Percentiles rank a stretch among this genome's conserved stretches.
Conservation (phyloP, 2,888 invertebrate genomes). For the Trichopria drosophilae region DNA sequence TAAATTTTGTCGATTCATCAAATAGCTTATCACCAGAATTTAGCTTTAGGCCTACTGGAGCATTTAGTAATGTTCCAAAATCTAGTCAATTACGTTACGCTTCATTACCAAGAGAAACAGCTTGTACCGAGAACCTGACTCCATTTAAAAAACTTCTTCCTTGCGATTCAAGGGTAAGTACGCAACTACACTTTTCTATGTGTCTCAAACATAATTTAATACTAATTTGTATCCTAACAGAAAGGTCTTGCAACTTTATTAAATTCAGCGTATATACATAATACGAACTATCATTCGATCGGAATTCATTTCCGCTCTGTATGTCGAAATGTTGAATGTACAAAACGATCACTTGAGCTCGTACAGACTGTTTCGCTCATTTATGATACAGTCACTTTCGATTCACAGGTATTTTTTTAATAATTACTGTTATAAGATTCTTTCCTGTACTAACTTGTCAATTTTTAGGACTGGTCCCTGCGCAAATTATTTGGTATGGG, state of each 20-base stretch:
- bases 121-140: constrained; percentile 98
- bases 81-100: constrained; percentile 75
- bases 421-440: background rate
- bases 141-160: constrained; percentile 98
- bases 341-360: constrained; percentile 73
- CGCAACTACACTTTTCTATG: background rate
- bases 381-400: constrained; percentile 70
- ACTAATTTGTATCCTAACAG: constrained; percentile 58
- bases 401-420: constrained; percentile 43
- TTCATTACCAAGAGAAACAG: constrained; percentile 91
- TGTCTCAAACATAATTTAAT: background rate
- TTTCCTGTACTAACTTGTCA: background rate
- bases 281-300: constrained; percentile 90
- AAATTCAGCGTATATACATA: constrained; percentile 88
- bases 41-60: constrained; percentile 78
- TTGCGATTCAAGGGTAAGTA: constrained; percentile 76
- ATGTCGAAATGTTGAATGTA: constrained; percentile 67
- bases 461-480: constrained; percentile 77
- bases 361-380: constrained; percentile 85
- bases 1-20: constrained; percentile 87
- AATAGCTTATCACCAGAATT: constrained; percentile 84
- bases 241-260: constrained; percentile 84
- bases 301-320: constrained; percentile 82
- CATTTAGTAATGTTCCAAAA: constrained; percentile 54
- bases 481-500: constrained; percentile 85